Evolutionary conservation across 1,140 invertebrate genomes (phyloP), one percentile per base, ranked within the genome.

Genomic region (Euura saliciscinereae): DNA sequence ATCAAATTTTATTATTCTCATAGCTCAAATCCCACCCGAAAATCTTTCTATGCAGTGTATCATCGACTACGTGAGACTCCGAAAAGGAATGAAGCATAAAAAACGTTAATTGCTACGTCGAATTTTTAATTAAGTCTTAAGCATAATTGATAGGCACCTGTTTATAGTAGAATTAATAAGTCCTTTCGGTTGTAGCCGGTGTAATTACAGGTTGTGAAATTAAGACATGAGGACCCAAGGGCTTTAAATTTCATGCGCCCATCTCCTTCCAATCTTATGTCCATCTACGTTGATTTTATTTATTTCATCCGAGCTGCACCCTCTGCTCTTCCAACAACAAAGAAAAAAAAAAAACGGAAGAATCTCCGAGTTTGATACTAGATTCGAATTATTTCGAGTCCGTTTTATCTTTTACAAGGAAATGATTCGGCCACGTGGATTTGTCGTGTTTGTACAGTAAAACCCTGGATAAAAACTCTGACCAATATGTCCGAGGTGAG

Each of bases 181-280:
- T 59, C 13, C 51, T n/a, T 59, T 59, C 13, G 51, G 51, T 59
- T 28, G 28, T 28, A 28, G 28, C 28, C 28, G 28, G 13, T 5
- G 51, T 59, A 59, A 59, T 59, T 59, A 59, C 51, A 11, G 51
- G 51, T 59, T 59, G 51, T 59, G 51, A 59, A 59, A 59, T 59
- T 59, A 59, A 59, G 51, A 59, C 13, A 59, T n/a, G 51, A 59
- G 13, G 28, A 28, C 1, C 28, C 28, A 28, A 28, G 28, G 28
- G 28, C 28, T 28, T 28, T 59, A 59, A 59, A 11, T 59, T 59
- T 59, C 51, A 59, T 59, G 8, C 51, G 51, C 51, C 51, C 51
- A 59, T 28, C 28, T 28, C 28, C 28, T 28, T 28, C 28, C 28
- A 28, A 28, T 28, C 28, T 28, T 28, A 28, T 28, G 28, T 28